Evolutionary conservation across 2,113 vertebrate species (phyloP), one percentile per base, ranked within the genome.

Genomic region (Hiodon tergisus): DNA sequence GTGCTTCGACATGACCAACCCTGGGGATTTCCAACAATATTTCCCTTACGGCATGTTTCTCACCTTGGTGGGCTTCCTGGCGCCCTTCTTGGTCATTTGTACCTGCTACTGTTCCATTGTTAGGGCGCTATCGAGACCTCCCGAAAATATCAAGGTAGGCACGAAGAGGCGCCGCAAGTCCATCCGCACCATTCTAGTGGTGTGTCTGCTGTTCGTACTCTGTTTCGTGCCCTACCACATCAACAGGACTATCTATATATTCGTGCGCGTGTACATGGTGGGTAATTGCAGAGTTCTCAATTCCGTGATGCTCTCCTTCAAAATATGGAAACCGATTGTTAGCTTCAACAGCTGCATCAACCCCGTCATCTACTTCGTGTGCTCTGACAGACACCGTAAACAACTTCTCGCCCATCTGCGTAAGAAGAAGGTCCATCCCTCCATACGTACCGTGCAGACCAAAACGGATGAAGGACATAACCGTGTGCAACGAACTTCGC

Each of bases 151-250:
- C 3, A 51, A 50, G 3, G 2, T 13, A 0, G 67, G 83, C 3
- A 57, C 31, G 0, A 0, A 55, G 0, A 53, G 62, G 73, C 78
- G 68, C 54, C 82, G 72, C 65, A 90, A 87, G 80, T 87, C 83
- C 2, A 55, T 86, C 10, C 17, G 5, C 68, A 87, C 82, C 31
- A 73, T 87, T 5, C 3, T 85, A 48, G 51, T 81, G 0, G 74
- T 85, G 52, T 82, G 75, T 0, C 3, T 85, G 53, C 61, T 90
- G 75, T 90, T 89, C 2, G 11, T 83, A 0, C 14, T 86, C 58
- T 88, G 87, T 58, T 90, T 88, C 0, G 73, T 83, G 61, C 89
- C 88, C 2, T 91, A 86, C 76, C 86, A 87, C 48, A 1, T 86
- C 2, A 69, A 79, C 0, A 78, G 75, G 52, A 81, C 68, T 1